A percentile compares a stretch with the other conserved stretches of the same genome.
These are phyloP conservation scores for Setophaga petechia DNA, from an alignment of 2,113 vertebrate species.

Conservation along the genomic window DNA sequence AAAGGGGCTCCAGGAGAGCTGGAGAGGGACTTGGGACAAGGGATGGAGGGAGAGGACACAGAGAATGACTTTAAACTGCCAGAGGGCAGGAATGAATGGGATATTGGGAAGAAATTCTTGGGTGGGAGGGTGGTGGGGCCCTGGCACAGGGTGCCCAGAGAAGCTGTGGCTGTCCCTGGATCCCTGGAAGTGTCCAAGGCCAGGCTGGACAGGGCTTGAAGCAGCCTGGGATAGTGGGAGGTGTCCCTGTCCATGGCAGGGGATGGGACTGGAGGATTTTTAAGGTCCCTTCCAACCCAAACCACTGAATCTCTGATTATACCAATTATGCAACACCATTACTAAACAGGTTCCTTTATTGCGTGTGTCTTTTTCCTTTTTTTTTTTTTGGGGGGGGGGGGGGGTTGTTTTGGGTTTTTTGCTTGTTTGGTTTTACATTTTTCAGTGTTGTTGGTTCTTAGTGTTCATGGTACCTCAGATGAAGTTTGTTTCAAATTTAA, in stretches of 20 bases:
- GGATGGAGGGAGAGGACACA: too few species aligned
- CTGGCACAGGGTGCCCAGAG: fast-evolving
- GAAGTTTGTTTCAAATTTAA: neutral
- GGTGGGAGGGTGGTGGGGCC: too few species aligned
- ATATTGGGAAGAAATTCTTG: too few species aligned
- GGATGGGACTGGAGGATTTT: fast-evolving
- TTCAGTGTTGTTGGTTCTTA: neutral
- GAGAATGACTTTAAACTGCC: too few species aligned
- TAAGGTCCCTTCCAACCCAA: neutral
- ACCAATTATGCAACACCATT: neutral
- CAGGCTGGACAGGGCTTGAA: fast-evolving
- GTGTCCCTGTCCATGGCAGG: neutral
- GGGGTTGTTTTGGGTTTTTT: too few species aligned
- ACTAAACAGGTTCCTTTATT: neutral
- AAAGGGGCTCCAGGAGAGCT: neutral
- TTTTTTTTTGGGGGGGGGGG: too few species aligned
- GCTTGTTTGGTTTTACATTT: neutral
- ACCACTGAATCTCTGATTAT: neutral
- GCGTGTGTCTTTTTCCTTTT: neutral
- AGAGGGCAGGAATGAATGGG: too few species aligned
- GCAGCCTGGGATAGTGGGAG: fast-evolving
- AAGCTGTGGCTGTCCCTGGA: neutral
- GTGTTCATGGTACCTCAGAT: fast-evolving
- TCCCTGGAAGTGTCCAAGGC: neutral
- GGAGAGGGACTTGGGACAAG: neutral